These are phyloP conservation scores for Lepidurus apus DNA, from an alignment of 1,140 invertebrate genomes.

Conservation along the genomic window DNA sequence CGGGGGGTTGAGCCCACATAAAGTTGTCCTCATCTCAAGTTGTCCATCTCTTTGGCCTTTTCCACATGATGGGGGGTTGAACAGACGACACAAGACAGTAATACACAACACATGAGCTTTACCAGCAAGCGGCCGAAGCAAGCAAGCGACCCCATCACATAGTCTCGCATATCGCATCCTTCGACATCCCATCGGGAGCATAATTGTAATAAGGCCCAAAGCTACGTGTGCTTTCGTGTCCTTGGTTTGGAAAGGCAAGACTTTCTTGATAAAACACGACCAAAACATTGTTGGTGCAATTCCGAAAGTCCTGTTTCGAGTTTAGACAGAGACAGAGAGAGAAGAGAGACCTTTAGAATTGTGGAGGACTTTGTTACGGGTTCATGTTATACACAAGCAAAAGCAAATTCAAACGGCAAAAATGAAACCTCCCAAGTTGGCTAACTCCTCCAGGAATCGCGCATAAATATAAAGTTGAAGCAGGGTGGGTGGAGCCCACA, in stretches of 20 bases:
- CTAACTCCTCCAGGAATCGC: conserved; percentile 20
- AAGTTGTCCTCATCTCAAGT: conserved; percentile 14
- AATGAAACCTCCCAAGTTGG: conserved; percentile 18
- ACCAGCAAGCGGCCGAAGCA: not conserved
- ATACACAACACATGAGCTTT: not conserved
- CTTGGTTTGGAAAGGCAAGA: not conserved
- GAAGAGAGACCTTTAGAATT: not conserved
- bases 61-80: not conserved
- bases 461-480: conserved; percentile 22
- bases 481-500: not conserved
- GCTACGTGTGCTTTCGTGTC: not conserved
- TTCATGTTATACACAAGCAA: not conserved
- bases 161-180: conserved; percentile 10
- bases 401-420: conserved; percentile 2
- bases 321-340: not conserved
- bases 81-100: not conserved
- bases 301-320: not conserved
- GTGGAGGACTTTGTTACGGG: not conserved
- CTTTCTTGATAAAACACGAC: not conserved
- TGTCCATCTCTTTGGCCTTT: conserved; percentile 17
- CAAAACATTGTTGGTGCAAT: conserved; percentile 7
- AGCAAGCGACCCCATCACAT: not conserved
- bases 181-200: conserved; percentile 20
- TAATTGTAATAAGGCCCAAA: conserved; percentile 22
- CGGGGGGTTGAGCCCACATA: conserved; percentile 16